Percentiles rank a stretch among this genome's conserved stretches.
Conservation (phyloP, 1,140 invertebrate species). For the Drosophila insularis region DNA sequence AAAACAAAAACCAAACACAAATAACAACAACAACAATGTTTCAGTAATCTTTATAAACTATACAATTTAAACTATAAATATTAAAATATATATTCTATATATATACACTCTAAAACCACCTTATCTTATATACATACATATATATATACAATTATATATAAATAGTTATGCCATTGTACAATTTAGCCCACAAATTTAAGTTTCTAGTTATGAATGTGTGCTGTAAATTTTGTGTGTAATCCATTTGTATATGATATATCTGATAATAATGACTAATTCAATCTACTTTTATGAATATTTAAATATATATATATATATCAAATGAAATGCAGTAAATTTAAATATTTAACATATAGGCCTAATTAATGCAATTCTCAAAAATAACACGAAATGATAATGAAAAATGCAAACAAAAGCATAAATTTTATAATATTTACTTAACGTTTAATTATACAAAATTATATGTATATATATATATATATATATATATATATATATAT, state of each 20-base stretch:
- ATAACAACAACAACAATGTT: constrained; percentile 8
- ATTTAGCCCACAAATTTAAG: constrained; percentile 15
- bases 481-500: constrained; percentile 35
- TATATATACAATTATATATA: neutral
- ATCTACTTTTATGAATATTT: constrained; percentile 35
- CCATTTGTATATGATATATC: constrained; percentile 32
- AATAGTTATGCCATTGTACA: constrained; percentile 16
- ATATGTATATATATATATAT: constrained; percentile 41
- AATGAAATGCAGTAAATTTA: constrained; percentile 44
- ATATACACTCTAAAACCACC: constrained; percentile 35
- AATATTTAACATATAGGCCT: constrained; percentile 65
- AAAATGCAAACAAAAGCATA: constrained; percentile 17
- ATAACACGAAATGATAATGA: constrained; percentile 5
- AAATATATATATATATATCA: constrained; percentile 27
- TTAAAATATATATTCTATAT: constrained; percentile 5
- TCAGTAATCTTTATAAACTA: constrained; percentile 40
- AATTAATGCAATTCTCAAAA: constrained; percentile 72
- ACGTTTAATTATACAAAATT: constrained; percentile 60
- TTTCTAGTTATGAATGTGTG: constrained; percentile 24
- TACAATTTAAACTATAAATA: constrained; percentile 7
- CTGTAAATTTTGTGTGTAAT: constrained; percentile 32
- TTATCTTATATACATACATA: constrained; percentile 10
- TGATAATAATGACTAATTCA: constrained; percentile 6
- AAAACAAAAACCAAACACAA: constrained; percentile 2
- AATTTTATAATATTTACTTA: constrained; percentile 78